Evolutionary conservation across 2,888 invertebrate genomes (phyloP).

Genomic region (Drosophila lutescens): DNA sequence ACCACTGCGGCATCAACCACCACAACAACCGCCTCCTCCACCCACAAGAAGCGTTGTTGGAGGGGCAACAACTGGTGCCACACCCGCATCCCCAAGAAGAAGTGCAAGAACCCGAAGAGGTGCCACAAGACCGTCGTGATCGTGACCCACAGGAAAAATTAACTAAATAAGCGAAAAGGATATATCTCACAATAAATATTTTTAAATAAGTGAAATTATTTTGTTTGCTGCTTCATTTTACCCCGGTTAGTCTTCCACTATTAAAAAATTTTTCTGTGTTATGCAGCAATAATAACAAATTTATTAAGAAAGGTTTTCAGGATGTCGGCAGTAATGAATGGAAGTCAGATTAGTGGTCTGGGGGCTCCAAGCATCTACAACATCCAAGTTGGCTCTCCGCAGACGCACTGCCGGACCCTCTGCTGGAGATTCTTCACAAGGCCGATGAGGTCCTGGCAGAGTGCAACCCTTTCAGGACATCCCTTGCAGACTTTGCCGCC

Average conservation of each 20-base stretch:
- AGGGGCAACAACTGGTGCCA: conserved; percentile 39
- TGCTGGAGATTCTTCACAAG: neutral
- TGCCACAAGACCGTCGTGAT: conserved; percentile 30
- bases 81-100: conserved; percentile 12
- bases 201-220: no score
- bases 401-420: neutral
- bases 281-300: neutral
- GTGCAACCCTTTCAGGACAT: no score
- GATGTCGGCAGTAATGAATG: no score
- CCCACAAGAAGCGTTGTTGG: conserved; percentile 14
- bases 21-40: neutral
- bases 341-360: no score
- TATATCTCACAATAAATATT: no score
- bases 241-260: no score
- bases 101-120: conserved; percentile 23
- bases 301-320: neutral
- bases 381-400: neutral
- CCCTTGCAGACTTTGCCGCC: neutral
- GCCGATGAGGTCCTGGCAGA: neutral
- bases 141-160: conserved; percentile 10
- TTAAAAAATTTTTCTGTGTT: neutral
- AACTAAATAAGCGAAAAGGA: no score
- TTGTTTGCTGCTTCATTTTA: no score
- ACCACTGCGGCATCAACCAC: neutral
- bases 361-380: neutral